A percentile compares a stretch with the other conserved stretches of the same genome.
Evolutionary conservation across 2,113 vertebrate genomes (phyloP).

Genomic region (Epinephelus lanceolatus): DNA sequence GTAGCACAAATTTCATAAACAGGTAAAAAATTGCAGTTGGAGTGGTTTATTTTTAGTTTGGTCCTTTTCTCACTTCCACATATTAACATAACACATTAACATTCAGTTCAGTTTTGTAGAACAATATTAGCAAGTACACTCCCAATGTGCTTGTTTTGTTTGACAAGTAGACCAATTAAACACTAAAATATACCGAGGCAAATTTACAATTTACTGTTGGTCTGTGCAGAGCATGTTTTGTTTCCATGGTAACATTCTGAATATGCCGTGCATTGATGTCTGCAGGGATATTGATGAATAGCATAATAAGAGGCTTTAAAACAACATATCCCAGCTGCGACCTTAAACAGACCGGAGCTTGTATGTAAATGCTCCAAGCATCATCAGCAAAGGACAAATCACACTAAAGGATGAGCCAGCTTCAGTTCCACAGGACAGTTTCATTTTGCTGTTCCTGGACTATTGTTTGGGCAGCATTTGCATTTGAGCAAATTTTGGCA

Average conservation of each 20-base stretch:
- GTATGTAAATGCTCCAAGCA: background rate
- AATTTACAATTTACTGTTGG: slow-evolving; percentile 11
- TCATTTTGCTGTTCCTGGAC: background rate
- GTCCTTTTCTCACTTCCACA: background rate
- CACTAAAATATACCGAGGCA: slow-evolving; percentile 8
- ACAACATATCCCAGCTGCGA: slow-evolving; percentile 14
- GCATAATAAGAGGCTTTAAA: slow-evolving; percentile 17
- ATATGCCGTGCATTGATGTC: slow-evolving; percentile 13
- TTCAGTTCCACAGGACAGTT: background rate
- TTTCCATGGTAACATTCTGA: slow-evolving; percentile 62
- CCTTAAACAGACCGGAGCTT: background rate
- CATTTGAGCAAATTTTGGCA: slow-evolving; percentile 22
- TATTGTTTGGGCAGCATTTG: slow-evolving; percentile 11
- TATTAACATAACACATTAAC: background rate
- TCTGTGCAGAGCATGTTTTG: slow-evolving; percentile 7
- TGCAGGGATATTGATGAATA: slow-evolving; percentile 21
- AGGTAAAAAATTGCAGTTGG: background rate
- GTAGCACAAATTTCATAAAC: background rate
- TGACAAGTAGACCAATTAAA: slow-evolving; percentile 47
- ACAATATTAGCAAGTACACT: background rate
- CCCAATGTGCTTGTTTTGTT: slow-evolving; percentile 26
- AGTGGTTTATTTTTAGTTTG: background rate
- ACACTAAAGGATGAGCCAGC: background rate
- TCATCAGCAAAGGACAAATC: background rate
- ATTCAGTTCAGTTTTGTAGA: background rate